A percentile compares a stretch with the other conserved stretches of the same genome.
Conservation (phyloP, 2,888 invertebrate genomes). For the Phaonia tiefii region DNA sequence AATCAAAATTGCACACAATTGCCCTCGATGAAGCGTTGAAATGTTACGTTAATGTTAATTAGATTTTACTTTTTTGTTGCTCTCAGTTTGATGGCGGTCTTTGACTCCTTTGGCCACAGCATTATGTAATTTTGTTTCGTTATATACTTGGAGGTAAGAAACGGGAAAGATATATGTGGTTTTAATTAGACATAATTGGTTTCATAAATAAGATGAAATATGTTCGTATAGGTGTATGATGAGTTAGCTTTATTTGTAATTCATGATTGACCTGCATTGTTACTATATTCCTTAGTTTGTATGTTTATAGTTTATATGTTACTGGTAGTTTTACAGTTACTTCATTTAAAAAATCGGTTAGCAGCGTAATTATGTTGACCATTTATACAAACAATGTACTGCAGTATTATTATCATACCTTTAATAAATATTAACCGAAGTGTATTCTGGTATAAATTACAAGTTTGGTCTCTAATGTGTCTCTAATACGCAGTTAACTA, state of each 20-base stretch:
- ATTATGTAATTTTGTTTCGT: conserved; percentile 54
- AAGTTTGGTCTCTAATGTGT: too few species aligned
- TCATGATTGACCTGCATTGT: not conserved
- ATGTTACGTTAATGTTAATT: conserved; percentile 67
- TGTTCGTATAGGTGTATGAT: not conserved
- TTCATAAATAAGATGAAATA: not conserved
- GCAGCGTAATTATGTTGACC: too few species aligned
- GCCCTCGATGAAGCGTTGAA: conserved; percentile 65
- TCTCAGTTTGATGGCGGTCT: conserved; percentile 47
- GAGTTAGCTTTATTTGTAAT: not conserved
- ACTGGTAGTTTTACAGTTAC: too few species aligned
- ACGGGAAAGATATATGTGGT: conserved; percentile 58
- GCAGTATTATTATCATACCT: too few species aligned
- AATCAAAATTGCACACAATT: conserved; percentile 63
- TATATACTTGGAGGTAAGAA: conserved; percentile 21
- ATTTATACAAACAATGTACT: too few species aligned
- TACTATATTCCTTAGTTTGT: too few species aligned
- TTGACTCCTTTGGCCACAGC: conserved; percentile 43
- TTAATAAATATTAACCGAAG: too few species aligned
- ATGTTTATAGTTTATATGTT: too few species aligned
- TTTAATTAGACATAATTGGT: conserved; percentile 67
- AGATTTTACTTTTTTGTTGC: conserved; percentile 53
- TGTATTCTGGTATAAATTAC: too few species aligned
- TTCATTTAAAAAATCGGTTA: too few species aligned
- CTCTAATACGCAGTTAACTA: too few species aligned